Evolutionary conservation across 2,888 invertebrate genomes (phyloP).

Genomic region (Leptura quadrifasciata): DNA sequence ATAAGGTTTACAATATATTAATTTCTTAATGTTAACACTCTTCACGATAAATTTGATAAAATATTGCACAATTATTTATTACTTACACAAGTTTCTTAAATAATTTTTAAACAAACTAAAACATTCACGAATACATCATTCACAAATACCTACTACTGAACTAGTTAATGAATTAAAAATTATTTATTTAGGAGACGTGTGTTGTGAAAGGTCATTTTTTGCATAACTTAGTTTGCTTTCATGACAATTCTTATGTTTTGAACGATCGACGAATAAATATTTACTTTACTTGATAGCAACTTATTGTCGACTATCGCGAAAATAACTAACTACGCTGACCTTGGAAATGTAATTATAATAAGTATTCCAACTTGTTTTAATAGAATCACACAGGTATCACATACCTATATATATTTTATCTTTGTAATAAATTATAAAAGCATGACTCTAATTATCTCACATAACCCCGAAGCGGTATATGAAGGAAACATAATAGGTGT

Average conservation of each 20-base stretch:
- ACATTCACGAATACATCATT: not conserved
- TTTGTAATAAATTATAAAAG: not conserved
- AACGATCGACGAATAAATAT: slow-evolving; percentile 14
- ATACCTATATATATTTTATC: not conserved
- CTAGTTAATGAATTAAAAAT: slow-evolving; percentile 9
- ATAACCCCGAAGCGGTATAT: too few relatives aligned
- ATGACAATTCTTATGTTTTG: not conserved
- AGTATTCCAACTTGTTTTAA: slow-evolving; percentile 12
- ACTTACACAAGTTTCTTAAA: not conserved
- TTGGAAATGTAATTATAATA: slow-evolving; percentile 22
- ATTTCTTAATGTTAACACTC: not conserved
- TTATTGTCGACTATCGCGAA: slow-evolving; percentile 18
- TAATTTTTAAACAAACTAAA: not conserved
- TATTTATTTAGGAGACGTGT: slow-evolving; percentile 14
- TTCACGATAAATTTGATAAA: not conserved
- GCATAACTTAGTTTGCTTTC: slow-evolving; percentile 3
- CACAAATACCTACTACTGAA: slow-evolving; percentile 8
- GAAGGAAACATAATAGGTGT: too few relatives aligned
- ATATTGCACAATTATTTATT: not conserved
- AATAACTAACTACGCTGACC: slow-evolving; percentile 22
- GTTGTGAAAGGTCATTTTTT: slow-evolving; percentile 15
- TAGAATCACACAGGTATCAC: not conserved
- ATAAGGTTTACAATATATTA: not conserved
- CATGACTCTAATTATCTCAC: not conserved
- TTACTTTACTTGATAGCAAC: slow-evolving; percentile 18